Conservation (phyloP, 2,888 invertebrate genomes). For the Tineola bisselliella region DNA sequence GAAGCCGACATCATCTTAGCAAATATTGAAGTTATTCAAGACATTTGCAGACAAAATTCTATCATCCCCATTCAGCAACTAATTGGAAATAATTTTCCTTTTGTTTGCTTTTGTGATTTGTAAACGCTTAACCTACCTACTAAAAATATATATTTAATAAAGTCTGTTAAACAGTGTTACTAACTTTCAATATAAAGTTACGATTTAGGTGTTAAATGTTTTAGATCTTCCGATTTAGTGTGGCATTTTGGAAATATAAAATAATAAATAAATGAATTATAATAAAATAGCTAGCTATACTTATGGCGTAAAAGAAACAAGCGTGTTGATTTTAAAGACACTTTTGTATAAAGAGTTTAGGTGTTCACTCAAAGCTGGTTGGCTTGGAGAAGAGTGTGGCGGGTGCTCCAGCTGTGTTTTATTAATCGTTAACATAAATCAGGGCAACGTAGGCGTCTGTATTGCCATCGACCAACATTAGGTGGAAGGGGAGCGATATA, state of each 20-base stretch:
- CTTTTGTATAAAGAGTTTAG: neutral
- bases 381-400: neutral
- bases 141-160: no score
- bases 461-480: constrained; percentile 22
- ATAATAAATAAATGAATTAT: no score
- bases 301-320: no score
- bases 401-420: constrained; percentile 4
- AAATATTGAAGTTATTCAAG: constrained; percentile 9
- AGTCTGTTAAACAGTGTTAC: no score
- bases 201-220: no score
- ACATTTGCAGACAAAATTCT: neutral
- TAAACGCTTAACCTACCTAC: no score
- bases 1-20: neutral
- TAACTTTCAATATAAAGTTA: no score
- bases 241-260: no score
- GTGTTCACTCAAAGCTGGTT: neutral
- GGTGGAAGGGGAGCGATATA: constrained; percentile 23
- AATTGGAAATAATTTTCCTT: constrained; percentile 4
- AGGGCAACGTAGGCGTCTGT: constrained; percentile 16
- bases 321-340: neutral
- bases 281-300: no score
- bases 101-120: neutral
- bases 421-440: constrained; percentile 26
- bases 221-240: no score
- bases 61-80: constrained; percentile 1